Evolutionary conservation across 2,113 vertebrate genomes (phyloP).

Genomic region (Petromus typicus): DNA sequence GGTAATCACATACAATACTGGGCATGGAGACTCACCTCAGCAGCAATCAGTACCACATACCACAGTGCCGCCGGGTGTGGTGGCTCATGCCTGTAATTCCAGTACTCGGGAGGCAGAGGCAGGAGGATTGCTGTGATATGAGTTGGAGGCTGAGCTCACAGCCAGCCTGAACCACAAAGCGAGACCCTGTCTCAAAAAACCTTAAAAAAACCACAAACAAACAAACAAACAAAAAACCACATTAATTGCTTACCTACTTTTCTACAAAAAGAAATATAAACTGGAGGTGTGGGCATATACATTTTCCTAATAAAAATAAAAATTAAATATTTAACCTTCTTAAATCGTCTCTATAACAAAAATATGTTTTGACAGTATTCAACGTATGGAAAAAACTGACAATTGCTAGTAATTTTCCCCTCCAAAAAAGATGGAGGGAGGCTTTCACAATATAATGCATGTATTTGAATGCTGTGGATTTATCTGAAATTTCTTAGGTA

Average conservation of each 20-base stretch:
- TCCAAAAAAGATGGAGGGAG: neutral
- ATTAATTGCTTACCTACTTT: neutral
- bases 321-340: neutral
- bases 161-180: no score
- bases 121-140: no score
- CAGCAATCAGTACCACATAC: no score
- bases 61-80: no score
- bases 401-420: neutral
- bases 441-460: neutral
- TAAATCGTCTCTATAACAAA: neutral
- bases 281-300: neutral
- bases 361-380: slow-evolving; percentile 7
- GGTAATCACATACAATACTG: no score
- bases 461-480: neutral
- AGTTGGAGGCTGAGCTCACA: no score
- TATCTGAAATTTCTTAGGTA: neutral
- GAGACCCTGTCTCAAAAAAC: no score
- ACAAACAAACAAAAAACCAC: no score
- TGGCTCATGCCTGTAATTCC: no score
- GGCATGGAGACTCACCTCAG: no score
- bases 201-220: no score
- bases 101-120: no score
- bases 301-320: slow-evolving; percentile 34
- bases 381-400: neutral
- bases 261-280: neutral